Evolutionary conservation across 2,888 invertebrate genomes (phyloP), one percentile per base, ranked within the genome.

Genomic region (Dorcus parallelipipedus): DNA sequence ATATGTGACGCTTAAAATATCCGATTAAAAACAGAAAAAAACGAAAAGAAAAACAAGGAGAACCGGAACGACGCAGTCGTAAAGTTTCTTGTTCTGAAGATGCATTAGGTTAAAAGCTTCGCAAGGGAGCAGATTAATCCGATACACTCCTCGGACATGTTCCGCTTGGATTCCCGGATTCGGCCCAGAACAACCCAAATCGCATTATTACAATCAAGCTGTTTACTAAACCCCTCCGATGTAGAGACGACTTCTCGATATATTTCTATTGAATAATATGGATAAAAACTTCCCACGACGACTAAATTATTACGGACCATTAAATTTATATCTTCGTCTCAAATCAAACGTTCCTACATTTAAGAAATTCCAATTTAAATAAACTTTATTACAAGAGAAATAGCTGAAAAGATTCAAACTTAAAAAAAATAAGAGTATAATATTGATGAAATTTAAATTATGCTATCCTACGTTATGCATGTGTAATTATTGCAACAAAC

Each of bases 61-160:
- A 58, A 49, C 38, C 39, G 56, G 52, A 56, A 55, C 57, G 60
- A 55, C 52, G 51, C 49, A 58, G 61, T 66, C 67, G 65, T 66
- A 66, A 67, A 67, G 63, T 60, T 67, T 62, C 59, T 63, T 62
- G 65, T 63, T 68, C 65, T 60, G 61, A 64, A 65, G 70, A 67
- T 68, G 61, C 71, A 71, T 71, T 71, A 71, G 69, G 71, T 69
- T 71, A 71, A 71, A 71, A 71, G 71, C 71, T 63, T 61, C 62
- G 64, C 60, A 64, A 63, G 67, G 62, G 67, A 70, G 69, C 67
- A 65, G 68, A 71, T 71, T 71, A 71, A 69, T 71, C 64, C 70
- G 68, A 69, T 71, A 70, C 69, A 69, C 67, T 63, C 65, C 62
- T 67, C 65, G 65, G 69, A 71, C 69, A 67, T 68, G 71, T 69